Evolutionary conservation across 2,888 invertebrate species (phyloP).

Genomic region (Chymomyza procnemis): DNA sequence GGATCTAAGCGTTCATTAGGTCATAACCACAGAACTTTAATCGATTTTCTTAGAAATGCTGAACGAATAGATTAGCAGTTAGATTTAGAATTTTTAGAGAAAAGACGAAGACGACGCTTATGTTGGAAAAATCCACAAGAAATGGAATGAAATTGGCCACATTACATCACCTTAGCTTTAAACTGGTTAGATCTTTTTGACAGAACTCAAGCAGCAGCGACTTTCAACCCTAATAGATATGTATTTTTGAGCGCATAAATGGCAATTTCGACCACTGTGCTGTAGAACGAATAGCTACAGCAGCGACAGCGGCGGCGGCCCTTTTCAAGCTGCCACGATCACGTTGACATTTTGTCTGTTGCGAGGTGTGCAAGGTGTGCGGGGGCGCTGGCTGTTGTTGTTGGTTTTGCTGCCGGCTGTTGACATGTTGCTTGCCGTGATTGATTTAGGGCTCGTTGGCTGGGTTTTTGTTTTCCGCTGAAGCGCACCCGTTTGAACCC

Average conservation of each 20-base stretch:
- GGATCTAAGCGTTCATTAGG: no score
- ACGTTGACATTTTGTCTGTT: conserved; percentile 63
- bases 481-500: conserved; percentile 69
- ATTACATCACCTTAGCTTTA: no score
- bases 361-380: conserved; percentile 8
- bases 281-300: not conserved
- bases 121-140: no score
- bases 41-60: no score
- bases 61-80: no score
- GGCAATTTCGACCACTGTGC: not conserved
- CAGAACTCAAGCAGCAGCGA: no score
- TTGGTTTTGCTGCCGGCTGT: conserved; percentile 29
- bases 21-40: no score
- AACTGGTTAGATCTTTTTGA: no score
- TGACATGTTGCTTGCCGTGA: conserved; percentile 68
- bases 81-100: no score
- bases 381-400: conserved; percentile 14
- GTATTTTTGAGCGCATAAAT: not conserved
- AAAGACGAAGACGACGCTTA: no score
- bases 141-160: no score
- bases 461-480: conserved; percentile 61
- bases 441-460: conserved; percentile 69
- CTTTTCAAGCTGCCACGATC: conserved; percentile 65
- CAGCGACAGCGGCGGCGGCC: conserved; percentile 47
- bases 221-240: not conserved